Percentiles rank a stretch among this genome's conserved stretches.
phyloP scores from a whole-genome alignment of 2,797 vertebrate genomes.

The Poeciliopsis infans region DNA sequence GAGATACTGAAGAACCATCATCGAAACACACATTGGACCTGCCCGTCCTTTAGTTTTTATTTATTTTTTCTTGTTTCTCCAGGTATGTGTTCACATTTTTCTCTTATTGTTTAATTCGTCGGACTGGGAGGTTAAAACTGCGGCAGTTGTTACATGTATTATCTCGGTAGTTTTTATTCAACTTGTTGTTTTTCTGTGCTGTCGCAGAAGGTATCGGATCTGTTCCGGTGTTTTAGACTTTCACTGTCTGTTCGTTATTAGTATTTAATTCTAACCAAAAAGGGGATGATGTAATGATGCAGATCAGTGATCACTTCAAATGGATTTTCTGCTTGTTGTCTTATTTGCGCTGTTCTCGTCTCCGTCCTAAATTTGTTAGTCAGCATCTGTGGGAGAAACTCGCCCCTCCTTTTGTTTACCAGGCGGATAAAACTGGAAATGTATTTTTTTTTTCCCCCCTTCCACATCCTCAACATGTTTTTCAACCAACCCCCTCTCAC shows the following conservation, averaged over 20 bases:
- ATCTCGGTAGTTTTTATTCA: background rate
- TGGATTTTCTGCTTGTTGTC: background rate
- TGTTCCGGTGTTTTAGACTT: background rate
- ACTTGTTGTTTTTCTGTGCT: background rate
- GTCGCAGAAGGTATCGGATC: background rate
- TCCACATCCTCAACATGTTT: constrained; percentile 32
- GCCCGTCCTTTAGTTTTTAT: constrained; percentile 73
- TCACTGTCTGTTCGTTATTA: background rate
- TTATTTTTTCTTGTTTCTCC: constrained; percentile 65
- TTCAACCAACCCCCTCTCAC: background rate
- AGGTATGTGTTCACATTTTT: constrained; percentile 66
- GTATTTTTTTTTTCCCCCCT: constrained; percentile 1
- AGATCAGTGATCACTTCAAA: background rate
- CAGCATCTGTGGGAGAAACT: background rate
- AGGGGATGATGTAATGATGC: constrained; percentile 60
- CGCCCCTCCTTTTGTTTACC: constrained; percentile 8
- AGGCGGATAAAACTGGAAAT: constrained; percentile 20
- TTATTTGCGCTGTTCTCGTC: background rate
- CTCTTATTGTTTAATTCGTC: background rate
- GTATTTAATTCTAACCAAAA: background rate
- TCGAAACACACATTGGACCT: constrained; percentile 62
- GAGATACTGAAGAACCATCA: constrained; percentile 32
- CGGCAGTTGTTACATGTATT: background rate
- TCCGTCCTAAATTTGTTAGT: background rate
- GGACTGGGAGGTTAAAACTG: background rate